These are phyloP conservation scores for Dinomys branickii DNA, from an alignment of 2,113 vertebrate genomes.

Conservation along the genomic window DNA sequence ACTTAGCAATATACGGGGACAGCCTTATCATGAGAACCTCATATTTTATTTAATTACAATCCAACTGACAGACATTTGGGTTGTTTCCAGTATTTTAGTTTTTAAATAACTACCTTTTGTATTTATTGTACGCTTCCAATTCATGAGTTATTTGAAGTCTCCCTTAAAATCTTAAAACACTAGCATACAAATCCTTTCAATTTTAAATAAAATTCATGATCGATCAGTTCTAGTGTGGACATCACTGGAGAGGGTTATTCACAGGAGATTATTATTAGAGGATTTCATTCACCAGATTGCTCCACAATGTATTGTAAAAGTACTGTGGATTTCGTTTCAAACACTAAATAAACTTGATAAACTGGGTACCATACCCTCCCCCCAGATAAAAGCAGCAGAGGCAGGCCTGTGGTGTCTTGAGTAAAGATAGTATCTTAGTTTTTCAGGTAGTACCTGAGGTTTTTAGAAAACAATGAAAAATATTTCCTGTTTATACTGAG, in stretches of 20 bases:
- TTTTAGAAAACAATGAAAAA: slow-evolving; percentile 2
- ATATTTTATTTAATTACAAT: slow-evolving; percentile 9
- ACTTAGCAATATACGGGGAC: neutral
- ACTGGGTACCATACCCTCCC: neutral
- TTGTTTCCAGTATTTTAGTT: neutral
- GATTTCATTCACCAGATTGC: neutral
- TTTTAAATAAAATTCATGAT: neutral
- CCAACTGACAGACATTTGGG: neutral
- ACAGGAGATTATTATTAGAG: slow-evolving; percentile 13
- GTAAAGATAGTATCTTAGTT: slow-evolving; percentile 48
- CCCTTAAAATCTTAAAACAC: slow-evolving; percentile 35
- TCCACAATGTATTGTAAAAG: neutral
- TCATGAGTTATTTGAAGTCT: slow-evolving; percentile 23
- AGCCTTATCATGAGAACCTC: neutral
- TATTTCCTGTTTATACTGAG: neutral
- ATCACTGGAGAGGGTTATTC: slow-evolving; percentile 7
- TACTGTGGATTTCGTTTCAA: neutral
- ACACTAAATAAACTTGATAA: neutral
- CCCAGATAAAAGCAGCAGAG: neutral
- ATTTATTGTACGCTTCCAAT: slow-evolving; percentile 9
- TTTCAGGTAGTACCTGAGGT: neutral
- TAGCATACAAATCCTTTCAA: slow-evolving; percentile 24
- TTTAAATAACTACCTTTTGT: neutral
- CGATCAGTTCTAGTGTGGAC: neutral
- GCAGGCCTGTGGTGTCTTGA: neutral